Conservation (phyloP, 1,140 invertebrate genomes). For the Mylabris phalerata region DNA sequence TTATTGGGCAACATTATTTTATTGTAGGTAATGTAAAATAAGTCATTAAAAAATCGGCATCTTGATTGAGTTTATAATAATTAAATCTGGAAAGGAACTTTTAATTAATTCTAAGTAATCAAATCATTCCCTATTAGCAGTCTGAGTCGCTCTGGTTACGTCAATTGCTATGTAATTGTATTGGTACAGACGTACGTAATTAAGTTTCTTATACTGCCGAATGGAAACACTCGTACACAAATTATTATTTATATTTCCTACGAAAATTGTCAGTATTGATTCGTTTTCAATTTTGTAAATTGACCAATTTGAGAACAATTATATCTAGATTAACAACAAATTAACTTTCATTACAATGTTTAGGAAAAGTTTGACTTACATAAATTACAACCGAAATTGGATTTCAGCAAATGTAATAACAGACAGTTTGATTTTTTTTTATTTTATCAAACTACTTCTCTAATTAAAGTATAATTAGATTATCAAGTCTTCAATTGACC, state of each 20-base stretch:
- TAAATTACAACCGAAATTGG: no score
- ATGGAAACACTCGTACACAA: neutral
- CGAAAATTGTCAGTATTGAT: no score
- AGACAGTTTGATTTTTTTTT: neutral
- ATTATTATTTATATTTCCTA: no score
- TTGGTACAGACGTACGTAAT: slow-evolving; percentile 7
- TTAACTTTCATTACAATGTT: no score
- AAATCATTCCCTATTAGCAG: slow-evolving; percentile 20
- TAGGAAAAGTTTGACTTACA: no score
- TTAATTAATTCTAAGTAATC: slow-evolving; percentile 20
- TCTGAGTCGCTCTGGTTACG: slow-evolving; percentile 6
- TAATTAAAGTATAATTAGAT: neutral
- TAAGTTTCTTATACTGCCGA: slow-evolving; percentile 8
- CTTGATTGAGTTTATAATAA: slow-evolving; percentile 12
- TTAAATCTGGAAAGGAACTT: slow-evolving; percentile 10
- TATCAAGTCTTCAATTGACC: slow-evolving; percentile 2
- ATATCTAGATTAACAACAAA: no score
- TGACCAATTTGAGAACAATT: no score
- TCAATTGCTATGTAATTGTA: slow-evolving; percentile 19
- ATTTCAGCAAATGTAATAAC: neutral
- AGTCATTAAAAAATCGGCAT: slow-evolving; percentile 9
- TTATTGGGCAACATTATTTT: no score
- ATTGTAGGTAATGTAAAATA: neutral
- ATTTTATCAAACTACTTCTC: neutral
- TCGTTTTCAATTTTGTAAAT: no score